Evolutionary conservation across 2,113 vertebrate genomes (phyloP), one percentile per base, ranked within the genome.

Genomic region (Channa argus): DNA sequence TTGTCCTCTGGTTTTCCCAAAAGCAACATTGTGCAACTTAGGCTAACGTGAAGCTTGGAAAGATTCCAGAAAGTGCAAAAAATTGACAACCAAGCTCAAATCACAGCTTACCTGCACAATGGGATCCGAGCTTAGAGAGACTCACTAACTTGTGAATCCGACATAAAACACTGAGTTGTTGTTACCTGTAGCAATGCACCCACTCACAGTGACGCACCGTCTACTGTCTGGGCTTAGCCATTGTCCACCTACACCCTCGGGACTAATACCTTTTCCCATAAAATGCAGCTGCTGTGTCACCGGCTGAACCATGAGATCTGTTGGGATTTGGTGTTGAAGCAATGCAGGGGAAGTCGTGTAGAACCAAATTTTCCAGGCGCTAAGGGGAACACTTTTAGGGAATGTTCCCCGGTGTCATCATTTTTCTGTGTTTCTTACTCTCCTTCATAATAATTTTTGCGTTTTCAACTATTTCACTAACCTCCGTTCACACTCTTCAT

Each of bases 161-260:
- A 80, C 52, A 61, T 72, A 56, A 81, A 59, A 53, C 49, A 34
- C 66, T 8, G 11, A 71, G 44, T 43, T 65, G 69, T 69, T 84
- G 44, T 36, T 58, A 75, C 49, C 56, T 55, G 38, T 68, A 89
- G 85, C 56, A 68, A 74, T 89, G 70, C 85, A 85, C 85, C 82
- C 52, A 58, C 61, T 85, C 74, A 71, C 60, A 80, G 37, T 86
- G 90, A 89, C 88, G 79, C 89, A 86, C 58, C 36, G 39, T 41
- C 79, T 45, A 63, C 84, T 88, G 77, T 86, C 88, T 51, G 63
- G 44, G 50, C 44, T 59, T 15, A 36, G 67, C 64, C 2, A 44
- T 47, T 54, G 38, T 46, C 65, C 74, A 45, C 58, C 7, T 7
- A 37, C 73, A 78, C 86, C 85, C 77, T 71, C n/a, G 52, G 74